A percentile compares a stretch with the other conserved stretches of the same genome.
Conservation (phyloP, 2,888 invertebrate species). For the Tromatobia lineatoria region DNA sequence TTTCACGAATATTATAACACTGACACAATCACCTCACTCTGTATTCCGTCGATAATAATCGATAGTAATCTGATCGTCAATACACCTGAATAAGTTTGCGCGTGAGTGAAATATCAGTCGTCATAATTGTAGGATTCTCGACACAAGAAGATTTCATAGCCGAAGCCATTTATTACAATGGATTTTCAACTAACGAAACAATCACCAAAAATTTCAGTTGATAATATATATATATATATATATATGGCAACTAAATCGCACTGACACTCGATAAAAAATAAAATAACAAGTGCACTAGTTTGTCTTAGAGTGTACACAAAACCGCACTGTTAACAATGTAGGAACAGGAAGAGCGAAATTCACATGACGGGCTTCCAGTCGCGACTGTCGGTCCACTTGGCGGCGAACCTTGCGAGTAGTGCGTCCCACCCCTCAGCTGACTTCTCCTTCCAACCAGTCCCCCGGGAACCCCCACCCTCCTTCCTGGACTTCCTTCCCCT, state of each 20-base stretch:
- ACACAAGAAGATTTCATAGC: conserved; percentile 24
- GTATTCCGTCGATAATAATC: conserved; percentile 24
- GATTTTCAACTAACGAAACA: conserved; percentile 9
- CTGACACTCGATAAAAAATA: conserved; percentile 32
- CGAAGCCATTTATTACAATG: conserved; percentile 61
- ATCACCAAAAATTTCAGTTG: conserved; percentile 38
- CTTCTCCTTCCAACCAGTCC: conserved; percentile 71
- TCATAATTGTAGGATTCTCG: conserved; percentile 45
- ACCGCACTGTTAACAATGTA: conserved; percentile 7
- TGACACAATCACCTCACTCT: conserved; percentile 48
- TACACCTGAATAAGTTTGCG: conserved; percentile 32
- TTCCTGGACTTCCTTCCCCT: conserved; percentile 71
- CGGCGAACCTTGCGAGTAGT: conserved; percentile 66
- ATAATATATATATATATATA: conserved; percentile 13
- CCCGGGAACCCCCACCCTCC: conserved; percentile 67
- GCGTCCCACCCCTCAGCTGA: conserved; percentile 71
- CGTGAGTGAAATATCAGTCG: conserved; percentile 55
- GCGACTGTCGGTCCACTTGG: conserved; percentile 76
- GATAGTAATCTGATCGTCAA: conserved; percentile 12
- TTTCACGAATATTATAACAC: conserved; percentile 28
- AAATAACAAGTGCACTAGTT: background rate
- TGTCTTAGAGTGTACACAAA: conserved; percentile 8
- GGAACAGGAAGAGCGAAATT: conserved; percentile 63
- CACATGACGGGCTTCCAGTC: conserved; percentile 78
- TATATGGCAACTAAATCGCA: conserved; percentile 16